Conservation (phyloP, 2,888 invertebrate species). For the Trachelus iudaicus region DNA sequence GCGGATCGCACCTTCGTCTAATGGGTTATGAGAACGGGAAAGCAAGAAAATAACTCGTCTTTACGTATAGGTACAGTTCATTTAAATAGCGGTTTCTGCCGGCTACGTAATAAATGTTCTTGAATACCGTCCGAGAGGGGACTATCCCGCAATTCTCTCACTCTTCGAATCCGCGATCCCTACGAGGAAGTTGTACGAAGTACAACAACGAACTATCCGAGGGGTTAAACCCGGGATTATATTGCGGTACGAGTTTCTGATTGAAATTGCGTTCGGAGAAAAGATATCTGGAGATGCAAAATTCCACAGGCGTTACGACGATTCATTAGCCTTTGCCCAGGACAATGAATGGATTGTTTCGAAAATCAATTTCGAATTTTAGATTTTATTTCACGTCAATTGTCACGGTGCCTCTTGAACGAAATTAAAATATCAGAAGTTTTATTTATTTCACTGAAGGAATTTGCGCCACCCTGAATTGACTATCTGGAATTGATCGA, state of each 20-base stretch:
- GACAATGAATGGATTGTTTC: background rate
- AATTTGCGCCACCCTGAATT: background rate
- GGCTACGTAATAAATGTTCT: background rate
- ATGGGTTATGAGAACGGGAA: background rate
- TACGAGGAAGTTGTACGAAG: constrained; percentile 10
- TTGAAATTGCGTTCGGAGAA: background rate
- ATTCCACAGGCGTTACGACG: background rate
- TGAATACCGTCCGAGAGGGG: background rate
- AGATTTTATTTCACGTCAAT: background rate
- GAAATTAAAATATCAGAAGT: background rate
- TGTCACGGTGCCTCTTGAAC: background rate
- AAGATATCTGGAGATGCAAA: background rate
- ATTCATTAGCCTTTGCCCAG: background rate
- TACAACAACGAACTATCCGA: constrained; percentile 38
- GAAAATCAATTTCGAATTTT: background rate
- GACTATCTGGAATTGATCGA: background rate
- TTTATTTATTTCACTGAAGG: background rate
- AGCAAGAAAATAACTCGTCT: background rate
- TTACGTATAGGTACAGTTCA: background rate
- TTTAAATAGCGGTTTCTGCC: background rate
- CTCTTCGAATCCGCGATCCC: background rate
- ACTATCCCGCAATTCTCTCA: background rate
- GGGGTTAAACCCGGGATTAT: constrained; percentile 41
- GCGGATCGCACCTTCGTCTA: background rate
- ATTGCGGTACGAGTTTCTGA: constrained; percentile 21